Evolutionary conservation across 2,797 vertebrate genomes (phyloP), one percentile per base, ranked within the genome.

Genomic region (Poeciliopsis gracilis): DNA sequence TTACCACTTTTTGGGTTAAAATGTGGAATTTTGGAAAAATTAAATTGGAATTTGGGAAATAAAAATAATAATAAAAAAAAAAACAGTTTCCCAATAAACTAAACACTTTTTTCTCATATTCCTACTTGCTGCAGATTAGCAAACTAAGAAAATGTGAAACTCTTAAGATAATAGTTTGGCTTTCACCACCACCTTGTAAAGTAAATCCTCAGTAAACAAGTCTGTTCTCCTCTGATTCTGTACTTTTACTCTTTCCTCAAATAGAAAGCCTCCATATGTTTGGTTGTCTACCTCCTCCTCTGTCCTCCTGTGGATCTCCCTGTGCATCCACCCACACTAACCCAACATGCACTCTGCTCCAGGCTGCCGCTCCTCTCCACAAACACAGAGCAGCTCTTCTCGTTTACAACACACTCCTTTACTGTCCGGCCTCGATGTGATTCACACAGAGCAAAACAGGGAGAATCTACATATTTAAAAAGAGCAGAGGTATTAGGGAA

Each of bases 301-400:
- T 59, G 41, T 43, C 23, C 82, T 84, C 71, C 77, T 76, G 73
- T 86, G 82, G 85, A 82, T 86, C 84, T 90, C 87, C 82, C 87
- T 81, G 47, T 76, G 30, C 76, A 36, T 83, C 90, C 92, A 79
- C 93, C 93, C 90, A 93, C 93, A 82, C 89, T 90, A 87, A 89
- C 92, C 93, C 77, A 76, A 83, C 88, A 92, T 91, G 90, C 91
- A 81, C 88, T 77, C 72, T 83, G 91, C 90, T 84, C 85, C 82
- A 30, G 84, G 87, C 90, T 82, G 59, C 84, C 77, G 83, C 82
- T 45, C 63, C 46, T 81, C 81, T 88, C 77, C 79, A 77, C 61
- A 81, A 55, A 83, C 30, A 84, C 81, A 82, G 25, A 77, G 70
- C 82, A 88, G 76, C 80, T 85, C 87, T 38, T 72, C 79, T 86